These are phyloP conservation scores for Baccha elongata DNA, from an alignment of 2,888 invertebrate species.

Conservation along the genomic window DNA sequence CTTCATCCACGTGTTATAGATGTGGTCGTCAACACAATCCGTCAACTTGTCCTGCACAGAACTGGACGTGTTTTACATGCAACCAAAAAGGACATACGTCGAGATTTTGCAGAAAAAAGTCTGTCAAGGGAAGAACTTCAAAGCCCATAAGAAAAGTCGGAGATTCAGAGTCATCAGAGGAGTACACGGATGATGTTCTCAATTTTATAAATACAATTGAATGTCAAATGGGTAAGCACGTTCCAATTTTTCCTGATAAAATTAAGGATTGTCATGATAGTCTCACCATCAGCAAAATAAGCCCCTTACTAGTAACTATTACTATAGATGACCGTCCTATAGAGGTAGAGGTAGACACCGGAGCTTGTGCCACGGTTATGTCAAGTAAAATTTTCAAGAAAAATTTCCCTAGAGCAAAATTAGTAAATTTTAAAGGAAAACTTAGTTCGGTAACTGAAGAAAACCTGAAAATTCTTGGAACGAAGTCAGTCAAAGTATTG, in stretches of 20 bases:
- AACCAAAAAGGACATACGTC: slow-evolving; percentile 17
- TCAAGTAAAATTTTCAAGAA: slow-evolving; percentile 17
- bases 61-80: slow-evolving; percentile 41
- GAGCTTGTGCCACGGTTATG: slow-evolving; percentile 34
- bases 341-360: slow-evolving; percentile 41
- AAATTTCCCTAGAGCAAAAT: slow-evolving; percentile 11
- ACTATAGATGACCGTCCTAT: slow-evolving; percentile 19
- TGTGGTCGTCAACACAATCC: slow-evolving; percentile 40
- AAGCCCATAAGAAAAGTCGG: slow-evolving; percentile 1
- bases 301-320: slow-evolving; percentile 17
- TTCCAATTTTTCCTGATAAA: slow-evolving; percentile 5
- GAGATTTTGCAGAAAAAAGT: neutral
- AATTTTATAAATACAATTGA: slow-evolving; percentile 20
- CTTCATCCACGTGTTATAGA: slow-evolving; percentile 21
- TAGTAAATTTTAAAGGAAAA: neutral
- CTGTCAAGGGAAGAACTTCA: neutral
- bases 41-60: slow-evolving; percentile 34
- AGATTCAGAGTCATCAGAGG: slow-evolving; percentile 25
- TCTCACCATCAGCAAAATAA: slow-evolving; percentile 17
- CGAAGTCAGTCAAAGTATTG: slow-evolving; percentile 6
- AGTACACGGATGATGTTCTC: slow-evolving; percentile 32
- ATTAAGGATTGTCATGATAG: neutral
- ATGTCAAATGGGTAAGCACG: slow-evolving; percentile 24
- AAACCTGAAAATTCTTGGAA: slow-evolving; percentile 18
- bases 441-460: slow-evolving; percentile 17